Evolutionary conservation across 1,140 invertebrate species (phyloP).

Genomic region (Theocolax elegans): DNA sequence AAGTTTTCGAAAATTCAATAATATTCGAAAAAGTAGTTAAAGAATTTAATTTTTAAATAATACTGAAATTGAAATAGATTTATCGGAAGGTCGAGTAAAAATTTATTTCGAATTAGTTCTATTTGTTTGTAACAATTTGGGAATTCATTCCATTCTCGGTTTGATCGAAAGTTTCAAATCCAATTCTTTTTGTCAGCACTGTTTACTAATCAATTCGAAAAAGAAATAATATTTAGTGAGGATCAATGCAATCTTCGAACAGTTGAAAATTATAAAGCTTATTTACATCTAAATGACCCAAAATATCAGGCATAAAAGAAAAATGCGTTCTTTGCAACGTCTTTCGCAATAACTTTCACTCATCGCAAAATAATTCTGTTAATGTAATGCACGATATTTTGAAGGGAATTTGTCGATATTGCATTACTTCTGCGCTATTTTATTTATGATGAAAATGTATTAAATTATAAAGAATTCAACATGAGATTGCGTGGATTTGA

Average conservation of each 20-base stretch:
- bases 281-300: constrained; percentile 26
- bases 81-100: not conserved
- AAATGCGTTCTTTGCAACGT: not conserved
- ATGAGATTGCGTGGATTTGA: no score
- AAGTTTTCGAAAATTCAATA: constrained; percentile 1
- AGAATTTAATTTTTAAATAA: not conserved
- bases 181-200: constrained; percentile 5
- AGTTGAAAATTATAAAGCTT: constrained; percentile 41
- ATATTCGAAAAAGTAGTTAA: not conserved
- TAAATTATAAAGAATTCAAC: no score
- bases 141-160: constrained; percentile 37
- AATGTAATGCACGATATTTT: not conserved
- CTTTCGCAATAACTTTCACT: not conserved
- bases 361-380: not conserved
- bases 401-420: not conserved
- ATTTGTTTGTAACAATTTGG: not conserved
- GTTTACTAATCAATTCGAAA: not conserved
- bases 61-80: not conserved
- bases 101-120: not conserved
- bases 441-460: no score
- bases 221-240: not conserved
- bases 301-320: constrained; percentile 46
- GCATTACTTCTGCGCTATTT: no score
- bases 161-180: constrained; percentile 38
- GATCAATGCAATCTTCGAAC: constrained; percentile 7